Evolutionary conservation across 2,113 vertebrate genomes (phyloP).

Genomic region (Megaceryle maxima): DNA sequence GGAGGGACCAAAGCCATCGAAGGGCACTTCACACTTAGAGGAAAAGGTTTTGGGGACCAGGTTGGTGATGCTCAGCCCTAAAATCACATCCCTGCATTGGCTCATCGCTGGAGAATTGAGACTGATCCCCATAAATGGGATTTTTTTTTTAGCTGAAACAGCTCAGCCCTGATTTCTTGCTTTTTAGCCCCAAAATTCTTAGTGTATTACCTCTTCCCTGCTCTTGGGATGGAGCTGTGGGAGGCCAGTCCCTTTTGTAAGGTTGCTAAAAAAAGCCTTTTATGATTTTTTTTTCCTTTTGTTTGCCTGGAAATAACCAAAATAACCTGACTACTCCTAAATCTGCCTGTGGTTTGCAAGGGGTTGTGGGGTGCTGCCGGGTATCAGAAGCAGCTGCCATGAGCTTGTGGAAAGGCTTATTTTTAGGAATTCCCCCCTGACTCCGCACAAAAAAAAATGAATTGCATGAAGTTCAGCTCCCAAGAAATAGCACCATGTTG

Average conservation of each 20-base stretch:
- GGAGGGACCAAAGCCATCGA: background rate
- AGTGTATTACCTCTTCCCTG: fast-evolving
- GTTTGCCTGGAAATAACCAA: background rate
- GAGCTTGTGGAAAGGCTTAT: background rate
- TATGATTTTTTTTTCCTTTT: background rate
- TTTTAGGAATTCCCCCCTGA: background rate
- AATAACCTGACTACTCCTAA: background rate
- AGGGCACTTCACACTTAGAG: fast-evolving
- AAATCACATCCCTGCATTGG: fast-evolving
- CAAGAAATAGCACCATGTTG: fast-evolving
- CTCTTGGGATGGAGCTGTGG: background rate
- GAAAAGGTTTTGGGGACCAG: background rate
- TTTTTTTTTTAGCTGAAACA: background rate
- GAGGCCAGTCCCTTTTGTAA: background rate
- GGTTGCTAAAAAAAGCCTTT: background rate
- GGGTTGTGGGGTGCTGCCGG: fast-evolving
- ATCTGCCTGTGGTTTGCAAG: no score
- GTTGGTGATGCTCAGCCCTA: fast-evolving
- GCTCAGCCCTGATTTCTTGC: background rate
- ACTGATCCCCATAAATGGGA: fast-evolving
- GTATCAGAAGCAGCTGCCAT: fast-evolving
- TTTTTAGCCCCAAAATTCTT: background rate
- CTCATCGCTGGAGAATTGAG: background rate
- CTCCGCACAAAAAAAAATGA: background rate
- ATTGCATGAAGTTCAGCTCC: background rate